Conservation (phyloP, 2,888 invertebrate genomes). For the Eupithecia dodoneata region DNA sequence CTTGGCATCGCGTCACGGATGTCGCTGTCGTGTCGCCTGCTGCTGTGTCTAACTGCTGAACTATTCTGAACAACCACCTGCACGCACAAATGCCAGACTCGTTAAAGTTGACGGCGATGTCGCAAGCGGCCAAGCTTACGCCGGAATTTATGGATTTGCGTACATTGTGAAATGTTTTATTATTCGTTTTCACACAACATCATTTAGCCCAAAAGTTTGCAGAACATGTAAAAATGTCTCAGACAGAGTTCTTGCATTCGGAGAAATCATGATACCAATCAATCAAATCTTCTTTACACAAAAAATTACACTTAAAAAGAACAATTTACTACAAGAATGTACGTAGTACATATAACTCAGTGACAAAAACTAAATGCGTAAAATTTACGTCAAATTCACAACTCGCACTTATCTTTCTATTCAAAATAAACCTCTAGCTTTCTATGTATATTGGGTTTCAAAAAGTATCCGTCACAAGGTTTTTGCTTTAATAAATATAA, state of each 20-base stretch:
- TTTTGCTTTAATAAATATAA: too few relatives aligned
- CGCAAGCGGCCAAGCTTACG: not conserved
- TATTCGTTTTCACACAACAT: not conserved
- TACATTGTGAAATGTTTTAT: not conserved
- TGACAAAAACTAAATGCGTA: too few relatives aligned
- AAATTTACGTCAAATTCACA: not conserved
- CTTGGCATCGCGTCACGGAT: conserved; percentile 56
- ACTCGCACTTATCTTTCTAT: not conserved
- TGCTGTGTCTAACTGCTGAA: conserved; percentile 46
- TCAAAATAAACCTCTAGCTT: not conserved
- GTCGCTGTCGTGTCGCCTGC: conserved; percentile 46
- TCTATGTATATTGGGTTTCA: not conserved
- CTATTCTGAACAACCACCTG: conserved; percentile 47
- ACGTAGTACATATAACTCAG: too few relatives aligned
- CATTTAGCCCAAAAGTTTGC: not conserved
- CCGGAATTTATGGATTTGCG: not conserved
- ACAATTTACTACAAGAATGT: not conserved
- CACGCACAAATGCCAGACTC: conserved; percentile 28
- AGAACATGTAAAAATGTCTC: not conserved
- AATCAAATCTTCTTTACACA: not conserved
- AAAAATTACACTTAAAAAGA: not conserved
- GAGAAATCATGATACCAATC: not conserved
- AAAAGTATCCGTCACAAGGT: not conserved
- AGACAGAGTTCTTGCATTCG: not conserved
- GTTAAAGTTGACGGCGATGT: conserved; percentile 9